These are phyloP conservation scores for Zoroaster sp. DNA, from an alignment of 53 echinoderm and acorn worm species.

Conservation along the genomic window DNA sequence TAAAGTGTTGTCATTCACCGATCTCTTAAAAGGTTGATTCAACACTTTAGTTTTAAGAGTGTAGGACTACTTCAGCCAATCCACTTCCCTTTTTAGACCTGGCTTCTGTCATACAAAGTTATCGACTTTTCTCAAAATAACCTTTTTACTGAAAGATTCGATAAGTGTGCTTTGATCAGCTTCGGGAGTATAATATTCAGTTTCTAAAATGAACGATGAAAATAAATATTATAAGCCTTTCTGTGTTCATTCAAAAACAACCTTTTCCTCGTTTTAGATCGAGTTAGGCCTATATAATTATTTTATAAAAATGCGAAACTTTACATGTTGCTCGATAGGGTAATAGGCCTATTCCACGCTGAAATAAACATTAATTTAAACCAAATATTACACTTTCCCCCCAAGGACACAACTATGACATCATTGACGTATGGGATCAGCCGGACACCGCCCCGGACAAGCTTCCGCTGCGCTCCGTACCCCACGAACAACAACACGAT, in stretches of 20 bases:
- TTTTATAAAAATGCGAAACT: not conserved
- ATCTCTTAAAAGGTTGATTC: no score
- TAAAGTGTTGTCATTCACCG: no score
- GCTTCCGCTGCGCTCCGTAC: constrained; percentile 32
- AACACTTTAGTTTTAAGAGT: no score
- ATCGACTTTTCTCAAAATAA: no score
- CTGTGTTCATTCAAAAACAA: not conserved
- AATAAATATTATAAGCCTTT: no score
- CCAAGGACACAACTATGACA: not conserved
- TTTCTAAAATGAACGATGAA: no score
- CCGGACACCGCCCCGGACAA: constrained; percentile 1
- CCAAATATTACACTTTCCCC: not conserved
- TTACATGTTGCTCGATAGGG: not conserved
- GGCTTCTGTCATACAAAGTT: no score
- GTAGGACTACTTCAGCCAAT: not conserved
- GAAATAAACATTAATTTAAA: not conserved
- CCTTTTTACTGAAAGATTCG: no score
- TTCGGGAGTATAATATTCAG: no score
- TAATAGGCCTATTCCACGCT: not conserved
- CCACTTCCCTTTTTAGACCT: not conserved
- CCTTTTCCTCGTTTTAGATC: not conserved
- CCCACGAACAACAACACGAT: constrained; percentile 49
- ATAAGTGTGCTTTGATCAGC: no score
- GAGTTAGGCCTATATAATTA: not conserved
- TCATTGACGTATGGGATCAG: constrained; percentile 14